phyloP scores from a whole-genome alignment of 2,888 invertebrate species.

The Apocheima hispidaria region DNA sequence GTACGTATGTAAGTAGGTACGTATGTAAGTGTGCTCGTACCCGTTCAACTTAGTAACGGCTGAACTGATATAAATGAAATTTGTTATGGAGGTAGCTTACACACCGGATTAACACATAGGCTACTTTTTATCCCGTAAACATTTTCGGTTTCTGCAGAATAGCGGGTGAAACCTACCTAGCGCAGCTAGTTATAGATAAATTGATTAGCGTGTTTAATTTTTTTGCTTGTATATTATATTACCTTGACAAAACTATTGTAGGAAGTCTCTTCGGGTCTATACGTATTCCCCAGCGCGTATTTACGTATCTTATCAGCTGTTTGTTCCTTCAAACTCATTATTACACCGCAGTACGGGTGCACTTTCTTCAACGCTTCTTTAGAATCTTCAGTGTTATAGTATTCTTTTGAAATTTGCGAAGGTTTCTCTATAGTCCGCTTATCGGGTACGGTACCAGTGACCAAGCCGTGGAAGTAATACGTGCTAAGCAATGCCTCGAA shows the following conservation, averaged over 20 bases:
- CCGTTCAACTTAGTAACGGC: too few relatives aligned
- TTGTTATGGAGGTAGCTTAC: too few relatives aligned
- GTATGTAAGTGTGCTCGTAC: too few relatives aligned
- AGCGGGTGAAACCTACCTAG: too few relatives aligned
- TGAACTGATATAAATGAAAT: too few relatives aligned
- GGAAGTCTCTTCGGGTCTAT: conserved; percentile 80
- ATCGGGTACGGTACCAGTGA: conserved; percentile 65
- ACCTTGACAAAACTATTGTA: conserved; percentile 85
- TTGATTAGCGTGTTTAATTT: too few relatives aligned
- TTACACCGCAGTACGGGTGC: conserved; percentile 77
- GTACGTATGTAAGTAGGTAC: too few relatives aligned
- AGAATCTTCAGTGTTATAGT: conserved; percentile 50
- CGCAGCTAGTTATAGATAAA: too few relatives aligned
- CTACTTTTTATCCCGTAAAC: too few relatives aligned
- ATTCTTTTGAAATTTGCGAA: conserved; percentile 56
- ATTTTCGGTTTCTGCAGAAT: too few relatives aligned
- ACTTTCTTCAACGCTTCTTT: conserved; percentile 64
- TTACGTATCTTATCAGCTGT: conserved; percentile 70
- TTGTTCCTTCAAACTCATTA: conserved; percentile 70
- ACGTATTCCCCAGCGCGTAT: conserved; percentile 84
- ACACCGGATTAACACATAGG: too few relatives aligned
- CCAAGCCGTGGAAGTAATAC: conserved; percentile 84
- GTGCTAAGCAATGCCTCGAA: conserved; percentile 84
- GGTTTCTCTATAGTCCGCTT: conserved; percentile 63
- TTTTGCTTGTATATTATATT: too few relatives aligned